A percentile compares a stretch with the other conserved stretches of the same genome.
Evolutionary conservation across 2,113 vertebrate species (phyloP).

Genomic region (Nanorana parkeri): DNA sequence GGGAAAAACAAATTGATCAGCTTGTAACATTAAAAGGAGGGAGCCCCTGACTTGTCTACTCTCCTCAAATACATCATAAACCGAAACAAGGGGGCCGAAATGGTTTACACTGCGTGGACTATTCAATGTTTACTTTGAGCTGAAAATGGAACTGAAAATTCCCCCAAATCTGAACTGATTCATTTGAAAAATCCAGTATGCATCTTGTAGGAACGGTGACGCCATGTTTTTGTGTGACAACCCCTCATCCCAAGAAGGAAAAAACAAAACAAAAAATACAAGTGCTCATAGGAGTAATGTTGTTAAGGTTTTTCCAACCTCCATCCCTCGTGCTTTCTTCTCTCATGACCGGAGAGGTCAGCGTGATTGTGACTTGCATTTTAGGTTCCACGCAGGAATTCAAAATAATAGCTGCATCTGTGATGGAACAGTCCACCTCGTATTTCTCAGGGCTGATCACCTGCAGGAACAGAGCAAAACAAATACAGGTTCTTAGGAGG

Average conservation of each 20-base stretch:
- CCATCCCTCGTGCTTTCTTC: conserved; percentile 91
- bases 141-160: no score
- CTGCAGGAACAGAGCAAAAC: conserved; percentile 70
- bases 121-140: no score
- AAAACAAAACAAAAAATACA: conserved; percentile 57
- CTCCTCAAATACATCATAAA: no score
- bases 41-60: no score
- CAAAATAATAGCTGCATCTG: conserved; percentile 93
- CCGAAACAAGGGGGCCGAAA: no score
- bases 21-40: no score
- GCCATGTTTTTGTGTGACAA: conserved; percentile 79
- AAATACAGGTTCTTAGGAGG: neutral
- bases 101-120: no score
- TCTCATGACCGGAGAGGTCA: conserved; percentile 95
- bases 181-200: conserved; percentile 36
- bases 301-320: conserved; percentile 88
- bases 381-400: conserved; percentile 90
- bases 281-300: conserved; percentile 64
- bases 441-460: conserved; percentile 95
- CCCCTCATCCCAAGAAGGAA: conserved; percentile 70
- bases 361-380: conserved; percentile 97
- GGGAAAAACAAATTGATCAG: no score
- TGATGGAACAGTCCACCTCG: conserved; percentile 88
- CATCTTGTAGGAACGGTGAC: conserved; percentile 70
- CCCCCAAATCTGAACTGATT: no score